A percentile compares a stretch with the other conserved stretches of the same genome.
These are phyloP conservation scores for Megalurothrips usitatus DNA, from an alignment of 2,888 invertebrate species.

Conservation along the genomic window DNA sequence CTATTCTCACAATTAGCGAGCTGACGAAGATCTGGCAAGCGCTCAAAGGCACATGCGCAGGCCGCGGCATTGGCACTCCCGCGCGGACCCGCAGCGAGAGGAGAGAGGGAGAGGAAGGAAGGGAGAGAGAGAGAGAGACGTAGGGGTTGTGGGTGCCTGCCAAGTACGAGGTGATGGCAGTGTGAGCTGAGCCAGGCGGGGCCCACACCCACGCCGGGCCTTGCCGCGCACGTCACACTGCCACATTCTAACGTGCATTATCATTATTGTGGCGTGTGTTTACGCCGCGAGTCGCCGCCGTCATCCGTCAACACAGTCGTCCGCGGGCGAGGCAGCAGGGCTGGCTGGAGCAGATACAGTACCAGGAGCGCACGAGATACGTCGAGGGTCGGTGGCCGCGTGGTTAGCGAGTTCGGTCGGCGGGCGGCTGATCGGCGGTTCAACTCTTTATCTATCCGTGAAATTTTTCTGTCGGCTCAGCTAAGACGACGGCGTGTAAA, in stretches of 20 bases:
- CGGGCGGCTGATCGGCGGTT: no score
- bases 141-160: constrained; percentile 22
- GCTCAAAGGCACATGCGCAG: constrained; percentile 10
- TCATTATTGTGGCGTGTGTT: constrained; percentile 12
- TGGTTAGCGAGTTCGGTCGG: no score
- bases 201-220: not conserved
- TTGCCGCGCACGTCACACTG: not conserved
- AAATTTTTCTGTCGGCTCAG: no score
- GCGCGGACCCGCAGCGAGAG: not conserved
- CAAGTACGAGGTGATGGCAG: not conserved
- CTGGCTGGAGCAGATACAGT: no score
- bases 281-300: not conserved
- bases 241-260: not conserved
- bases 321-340: not conserved
- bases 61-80: not conserved
- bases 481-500: no score
- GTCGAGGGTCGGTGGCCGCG: no score
- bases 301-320: not conserved
- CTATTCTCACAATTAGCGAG: constrained; percentile 20
- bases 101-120: not conserved
- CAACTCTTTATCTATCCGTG: no score
- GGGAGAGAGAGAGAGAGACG: not conserved
- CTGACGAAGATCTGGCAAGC: constrained; percentile 21
- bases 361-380: no score
- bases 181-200: not conserved